A percentile compares a stretch with the other conserved stretches of the same genome.
Evolutionary conservation across 2,888 invertebrate species (phyloP).

Genomic region (Oscheius myriophilus): DNA sequence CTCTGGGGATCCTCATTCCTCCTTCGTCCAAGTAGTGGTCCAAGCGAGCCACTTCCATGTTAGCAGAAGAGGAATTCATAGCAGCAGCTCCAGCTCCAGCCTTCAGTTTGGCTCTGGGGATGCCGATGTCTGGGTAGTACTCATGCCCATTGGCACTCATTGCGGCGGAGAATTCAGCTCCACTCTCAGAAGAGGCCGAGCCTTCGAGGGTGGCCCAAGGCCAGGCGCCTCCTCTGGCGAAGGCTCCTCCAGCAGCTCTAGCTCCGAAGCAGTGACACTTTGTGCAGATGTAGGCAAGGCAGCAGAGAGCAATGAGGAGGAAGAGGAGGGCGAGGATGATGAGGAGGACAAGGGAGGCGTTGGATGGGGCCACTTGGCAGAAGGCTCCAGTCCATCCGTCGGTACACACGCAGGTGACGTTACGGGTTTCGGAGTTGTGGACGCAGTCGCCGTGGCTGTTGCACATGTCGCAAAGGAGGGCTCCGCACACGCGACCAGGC

Average conservation of each 20-base stretch:
- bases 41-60: conserved; percentile 59
- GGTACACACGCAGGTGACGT: conserved; percentile 67
- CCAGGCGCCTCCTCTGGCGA: conserved; percentile 55
- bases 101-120: conserved; percentile 70
- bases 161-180: conserved; percentile 59
- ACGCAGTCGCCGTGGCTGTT: conserved; percentile 66
- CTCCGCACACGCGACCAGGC: conserved; percentile 68
- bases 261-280: conserved; percentile 67
- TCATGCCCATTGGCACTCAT: conserved; percentile 58
- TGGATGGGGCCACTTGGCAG: conserved; percentile 67
- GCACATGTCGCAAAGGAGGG: conserved; percentile 66
- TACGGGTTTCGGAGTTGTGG: conserved; percentile 66
- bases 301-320: conserved; percentile 67
- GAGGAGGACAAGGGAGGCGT: conserved; percentile 61
- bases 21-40: conserved; percentile 37
- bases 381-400: conserved; percentile 68
- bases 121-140: conserved; percentile 69
- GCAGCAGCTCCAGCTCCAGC: conserved; percentile 28
- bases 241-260: conserved; percentile 35
- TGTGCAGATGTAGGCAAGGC: conserved; percentile 68
- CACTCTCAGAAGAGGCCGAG: conserved; percentile 64
- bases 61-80: conserved; percentile 17
- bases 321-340: conserved; percentile 68
- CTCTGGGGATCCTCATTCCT: conserved; percentile 67
- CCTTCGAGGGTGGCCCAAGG: conserved; percentile 69